phyloP scores from a whole-genome alignment of 1,140 invertebrate genomes.

The Coptotermes formosanus region DNA sequence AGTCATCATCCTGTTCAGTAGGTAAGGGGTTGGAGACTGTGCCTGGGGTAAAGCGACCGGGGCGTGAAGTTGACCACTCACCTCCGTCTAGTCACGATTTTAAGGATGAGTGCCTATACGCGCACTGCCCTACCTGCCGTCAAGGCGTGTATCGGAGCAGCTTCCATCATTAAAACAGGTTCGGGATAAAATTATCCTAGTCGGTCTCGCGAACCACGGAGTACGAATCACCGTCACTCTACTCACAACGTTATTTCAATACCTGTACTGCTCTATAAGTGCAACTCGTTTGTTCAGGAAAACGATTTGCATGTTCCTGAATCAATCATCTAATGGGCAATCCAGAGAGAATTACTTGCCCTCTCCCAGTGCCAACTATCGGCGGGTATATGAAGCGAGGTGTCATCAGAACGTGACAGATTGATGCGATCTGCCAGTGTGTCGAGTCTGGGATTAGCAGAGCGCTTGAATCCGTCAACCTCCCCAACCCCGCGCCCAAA shows the following conservation, averaged over 20 bases:
- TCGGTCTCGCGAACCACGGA: neutral
- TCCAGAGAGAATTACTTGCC: constrained; percentile 6
- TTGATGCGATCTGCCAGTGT: constrained; percentile 25
- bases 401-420: constrained; percentile 23
- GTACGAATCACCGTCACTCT: neutral
- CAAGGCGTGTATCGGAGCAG: too few relatives aligned
- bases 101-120: too few relatives aligned
- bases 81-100: too few relatives aligned
- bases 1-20: too few relatives aligned
- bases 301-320: constrained; percentile 5
- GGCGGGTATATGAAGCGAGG: constrained; percentile 12
- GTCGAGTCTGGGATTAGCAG: constrained; percentile 20
- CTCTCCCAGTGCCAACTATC: neutral
- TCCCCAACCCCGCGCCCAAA: neutral
- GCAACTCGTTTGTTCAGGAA: neutral
- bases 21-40: too few relatives aligned
- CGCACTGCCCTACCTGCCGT: too few relatives aligned
- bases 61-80: too few relatives aligned
- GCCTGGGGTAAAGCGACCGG: too few relatives aligned
- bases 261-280: neutral
- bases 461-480: constrained; percentile 28
- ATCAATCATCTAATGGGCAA: constrained; percentile 18
- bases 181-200: too few relatives aligned
- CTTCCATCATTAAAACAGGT: too few relatives aligned
- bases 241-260: neutral